Base-by-base conservation (phyloP, 1,140 invertebrate genomes). In the Gryon sp. region DNA sequence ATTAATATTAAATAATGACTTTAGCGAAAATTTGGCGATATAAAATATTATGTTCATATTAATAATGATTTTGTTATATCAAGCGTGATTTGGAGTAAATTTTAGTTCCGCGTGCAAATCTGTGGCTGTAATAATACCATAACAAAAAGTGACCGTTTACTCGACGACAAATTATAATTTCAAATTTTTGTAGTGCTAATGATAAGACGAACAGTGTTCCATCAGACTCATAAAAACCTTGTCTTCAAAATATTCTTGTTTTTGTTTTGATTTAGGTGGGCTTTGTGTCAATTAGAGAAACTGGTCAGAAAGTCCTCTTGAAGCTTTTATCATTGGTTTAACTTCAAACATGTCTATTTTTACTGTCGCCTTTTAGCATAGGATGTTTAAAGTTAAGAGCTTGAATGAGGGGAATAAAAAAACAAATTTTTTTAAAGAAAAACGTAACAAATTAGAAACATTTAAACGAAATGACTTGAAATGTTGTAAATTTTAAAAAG, bases 231-330 rank as follows among this genome's bases (percentile, higher is more conserved):
- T 16, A 70, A 36, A 62, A 59, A 70, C 53, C 57, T 24, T 18
- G 16, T 14, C 48, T 9, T 30, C 22, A 36, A 63, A 55, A 55
- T 48, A 14, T 30, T 72, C 36, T 55, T 40, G 65, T 60, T 72
- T 77, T 69, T 68, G 34, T 70, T 78, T 80, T 78, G 76, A 78
- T 80, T 78, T 68, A 69, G 53, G 16, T 50, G 30, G 60, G 72
- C 70, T 80, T 78, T 76, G 52, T 60, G 79, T 80, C 79, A 78
- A 78, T 80, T 80, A 80, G 55, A n/a, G 45, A 26, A 74, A 66
- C 45, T 76, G 69, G 66, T 43, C 38, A 53, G 41, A 62, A 62
- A 75, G 62, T 46, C 48, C n/a, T n/a, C 34, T 9, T 12, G 26
- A 48, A 75, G 53, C 55, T 57, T 57, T 69, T 34, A 30, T 48